A percentile compares a stretch with the other conserved stretches of the same genome.
phyloP scores from a whole-genome alignment of 2,888 invertebrate species.

The Pollenia labialis region DNA sequence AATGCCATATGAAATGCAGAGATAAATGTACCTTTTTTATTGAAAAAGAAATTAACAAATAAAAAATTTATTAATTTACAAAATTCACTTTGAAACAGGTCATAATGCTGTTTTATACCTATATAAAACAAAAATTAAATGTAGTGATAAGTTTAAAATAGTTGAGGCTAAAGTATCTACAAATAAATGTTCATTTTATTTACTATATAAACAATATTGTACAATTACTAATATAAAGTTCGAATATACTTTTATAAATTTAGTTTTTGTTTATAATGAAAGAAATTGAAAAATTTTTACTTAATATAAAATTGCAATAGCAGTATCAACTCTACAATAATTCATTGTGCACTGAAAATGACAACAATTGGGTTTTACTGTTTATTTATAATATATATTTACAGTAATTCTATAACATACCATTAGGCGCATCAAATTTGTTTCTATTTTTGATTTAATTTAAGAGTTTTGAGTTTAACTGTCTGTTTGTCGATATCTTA shows the following conservation, averaged over 20 bases:
- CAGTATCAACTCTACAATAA: not conserved
- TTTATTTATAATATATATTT: conserved; percentile 2
- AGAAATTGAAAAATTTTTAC: too few relatives aligned
- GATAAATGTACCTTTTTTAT: conserved; percentile 70
- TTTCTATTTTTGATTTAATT: not conserved
- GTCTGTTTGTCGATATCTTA: too few relatives aligned
- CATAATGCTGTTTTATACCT: conserved; percentile 62
- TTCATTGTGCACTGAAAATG: not conserved
- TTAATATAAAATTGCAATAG: not conserved
- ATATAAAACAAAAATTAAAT: too few relatives aligned
- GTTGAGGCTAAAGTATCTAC: conserved; percentile 57
- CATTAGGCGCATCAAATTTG: not conserved
- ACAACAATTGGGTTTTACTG: conserved; percentile 26
- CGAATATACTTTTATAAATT: not conserved
- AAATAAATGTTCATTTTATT: conserved; percentile 50
- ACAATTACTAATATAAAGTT: conserved; percentile 25
- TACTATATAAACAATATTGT: conserved; percentile 20
- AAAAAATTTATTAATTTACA: conserved; percentile 2
- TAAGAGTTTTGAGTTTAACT: not conserved
- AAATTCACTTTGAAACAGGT: conserved; percentile 51
- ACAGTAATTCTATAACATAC: conserved; percentile 28
- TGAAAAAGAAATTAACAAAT: conserved; percentile 9
- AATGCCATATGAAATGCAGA: conserved; percentile 68
- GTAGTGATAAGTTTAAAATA: conserved; percentile 59
- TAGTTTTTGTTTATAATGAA: not conserved